Base-by-base conservation (phyloP, 2,797 vertebrate genomes). In the Orientallactaga sibirica region DNA sequence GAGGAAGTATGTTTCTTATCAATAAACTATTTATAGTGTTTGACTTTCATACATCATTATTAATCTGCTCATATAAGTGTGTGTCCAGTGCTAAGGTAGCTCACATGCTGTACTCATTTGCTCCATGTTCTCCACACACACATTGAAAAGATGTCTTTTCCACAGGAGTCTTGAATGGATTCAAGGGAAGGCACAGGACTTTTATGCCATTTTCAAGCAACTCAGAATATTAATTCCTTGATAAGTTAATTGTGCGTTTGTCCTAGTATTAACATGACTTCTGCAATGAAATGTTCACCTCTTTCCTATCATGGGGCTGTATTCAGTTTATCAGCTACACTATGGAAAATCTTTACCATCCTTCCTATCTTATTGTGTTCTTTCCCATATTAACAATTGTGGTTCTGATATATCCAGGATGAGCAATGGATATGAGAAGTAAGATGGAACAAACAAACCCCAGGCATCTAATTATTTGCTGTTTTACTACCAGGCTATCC, bases 1-100 rank as follows among this genome's bases (percentile, higher is more conserved):
- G 27, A 68, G 20, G 52, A 24, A 37, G 16, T 61, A 11, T 33
- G 0, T 2, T 7, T 71, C 1, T 2, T 0, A 22, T 41, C 48
- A 16, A 77, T 61, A 58, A 48, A 48, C 48, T 48, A 48, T 48
- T 48, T 48, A 48, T 48, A 48, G 6, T 48, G 48, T 48, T 48
- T 48, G 48, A 10, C 10, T 48, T 48, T 48, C 48, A 48, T 48
- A 48, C 55, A 55, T 58, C 27, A 43, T 48, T 33, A 88, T 43
- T 52, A 71, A 29, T 48, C 29, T 27, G 14, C 62, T 48, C 33
- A 19, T 43, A 58, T 22, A 79, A 74, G n/a, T 24, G 33, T 48
- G 2, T 79, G 2, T 22, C 12, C 27, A 48, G 2, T 24, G 61
- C 11, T 29, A 41, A 24, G 1, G 22, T 70, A 10, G 20, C 2